Conservation (phyloP, 2,888 invertebrate genomes). For the Masnerella sp. region DNA sequence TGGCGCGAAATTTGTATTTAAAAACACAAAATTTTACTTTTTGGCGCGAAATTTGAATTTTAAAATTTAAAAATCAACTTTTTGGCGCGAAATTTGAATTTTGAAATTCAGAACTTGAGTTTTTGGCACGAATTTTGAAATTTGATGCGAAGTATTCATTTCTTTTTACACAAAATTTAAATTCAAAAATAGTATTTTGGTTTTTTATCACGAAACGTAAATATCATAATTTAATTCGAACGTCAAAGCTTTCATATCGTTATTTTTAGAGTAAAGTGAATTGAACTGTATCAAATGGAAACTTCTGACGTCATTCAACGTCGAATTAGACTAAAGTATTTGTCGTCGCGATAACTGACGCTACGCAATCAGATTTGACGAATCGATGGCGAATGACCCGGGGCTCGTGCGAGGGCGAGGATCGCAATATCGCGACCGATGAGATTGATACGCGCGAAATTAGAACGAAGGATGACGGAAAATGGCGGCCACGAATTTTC, state of each 20-base stretch:
- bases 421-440: slow-evolving; percentile 45
- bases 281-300: slow-evolving; percentile 10
- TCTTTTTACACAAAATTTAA: no score
- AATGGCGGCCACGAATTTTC: slow-evolving; percentile 29
- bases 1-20: no score
- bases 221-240: background rate
- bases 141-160: no score
- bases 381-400: slow-evolving; percentile 55
- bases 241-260: background rate
- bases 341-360: slow-evolving; percentile 48
- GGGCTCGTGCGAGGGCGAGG: slow-evolving; percentile 32
- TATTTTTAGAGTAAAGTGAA: no score
- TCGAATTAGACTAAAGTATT: slow-evolving; percentile 42
- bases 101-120: no score
- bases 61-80: no score
- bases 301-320: slow-evolving; percentile 5
- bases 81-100: no score
- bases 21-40: no score
- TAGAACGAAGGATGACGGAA: slow-evolving; percentile 37
- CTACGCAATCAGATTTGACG: slow-evolving; percentile 44
- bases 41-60: no score
- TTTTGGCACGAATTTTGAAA: no score
- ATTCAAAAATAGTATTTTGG: no score
- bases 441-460: slow-evolving; percentile 61
- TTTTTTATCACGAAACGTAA: no score